A percentile compares a stretch with the other conserved stretches of the same genome.
These are phyloP conservation scores for Neogobius melanostomus DNA, from an alignment of 2,113 vertebrate species.

Conservation along the genomic window DNA sequence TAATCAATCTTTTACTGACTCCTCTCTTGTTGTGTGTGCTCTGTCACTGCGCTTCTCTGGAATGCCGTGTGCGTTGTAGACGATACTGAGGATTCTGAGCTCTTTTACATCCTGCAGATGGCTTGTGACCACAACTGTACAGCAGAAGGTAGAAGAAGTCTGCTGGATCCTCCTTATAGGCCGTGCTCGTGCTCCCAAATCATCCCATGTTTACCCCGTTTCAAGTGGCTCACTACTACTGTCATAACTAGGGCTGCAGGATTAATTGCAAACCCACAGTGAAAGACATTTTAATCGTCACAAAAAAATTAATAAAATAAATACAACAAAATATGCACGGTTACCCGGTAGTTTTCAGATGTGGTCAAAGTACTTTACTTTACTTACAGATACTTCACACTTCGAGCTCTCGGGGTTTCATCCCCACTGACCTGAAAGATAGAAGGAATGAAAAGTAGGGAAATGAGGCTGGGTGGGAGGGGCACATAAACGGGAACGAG, in stretches of 20 bases:
- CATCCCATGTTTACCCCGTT: slow-evolving; percentile 63
- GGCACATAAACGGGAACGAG: no score
- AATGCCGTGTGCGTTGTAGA: slow-evolving; percentile 82
- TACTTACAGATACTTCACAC: no score
- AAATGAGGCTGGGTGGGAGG: no score
- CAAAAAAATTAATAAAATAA: no score
- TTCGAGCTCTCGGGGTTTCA: no score
- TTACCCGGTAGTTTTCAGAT: no score
- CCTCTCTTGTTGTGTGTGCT: slow-evolving; percentile 61
- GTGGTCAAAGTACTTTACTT: no score
- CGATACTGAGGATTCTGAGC: slow-evolving; percentile 91
- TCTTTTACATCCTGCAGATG: slow-evolving; percentile 98
- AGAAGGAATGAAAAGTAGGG: no score
- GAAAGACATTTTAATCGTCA: no score
- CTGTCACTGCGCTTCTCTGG: slow-evolving; percentile 62
- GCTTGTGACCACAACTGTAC: slow-evolving; percentile 99
- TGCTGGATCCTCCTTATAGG: slow-evolving; percentile 90
- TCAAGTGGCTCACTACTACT: slow-evolving; percentile 43
- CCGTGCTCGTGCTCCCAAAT: slow-evolving; percentile 82
- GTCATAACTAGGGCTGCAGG: slow-evolving; percentile 17
- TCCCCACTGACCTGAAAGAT: no score
- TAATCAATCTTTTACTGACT: slow-evolving; percentile 73
- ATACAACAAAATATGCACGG: no score
- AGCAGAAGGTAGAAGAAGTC: slow-evolving; percentile 92
- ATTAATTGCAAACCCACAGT: no score